These are phyloP conservation scores for Panthera tigris DNA, from an alignment of 2,113 vertebrate genomes.

Conservation along the genomic window DNA sequence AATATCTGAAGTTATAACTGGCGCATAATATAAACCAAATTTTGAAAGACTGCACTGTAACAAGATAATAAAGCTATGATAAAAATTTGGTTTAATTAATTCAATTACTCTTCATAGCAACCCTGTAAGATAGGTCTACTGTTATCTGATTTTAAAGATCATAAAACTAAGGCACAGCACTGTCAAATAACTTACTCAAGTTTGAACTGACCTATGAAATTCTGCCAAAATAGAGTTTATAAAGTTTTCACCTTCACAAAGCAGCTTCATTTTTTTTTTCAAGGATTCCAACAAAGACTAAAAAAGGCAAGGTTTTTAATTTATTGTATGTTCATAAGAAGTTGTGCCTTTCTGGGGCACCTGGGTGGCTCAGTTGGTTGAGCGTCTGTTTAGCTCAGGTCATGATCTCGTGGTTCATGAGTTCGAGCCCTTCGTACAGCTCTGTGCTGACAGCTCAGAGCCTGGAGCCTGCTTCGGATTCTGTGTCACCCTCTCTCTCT, in stretches of 20 bases:
- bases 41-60: background rate
- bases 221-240: background rate
- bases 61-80: constrained; percentile 14
- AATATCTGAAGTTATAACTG: background rate
- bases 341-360: background rate
- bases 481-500: too few relatives aligned
- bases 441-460: too few relatives aligned
- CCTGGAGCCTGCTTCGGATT: too few relatives aligned
- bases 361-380: too few relatives aligned
- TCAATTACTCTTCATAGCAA: background rate
- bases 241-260: constrained; percentile 12
- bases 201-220: background rate
- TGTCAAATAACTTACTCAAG: constrained; percentile 30
- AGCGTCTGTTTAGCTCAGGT: too few relatives aligned
- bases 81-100: background rate
- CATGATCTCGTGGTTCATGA: too few relatives aligned
- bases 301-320: background rate
- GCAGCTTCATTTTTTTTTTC: background rate
- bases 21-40: background rate
- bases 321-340: background rate
- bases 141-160: background rate
- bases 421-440: too few relatives aligned
- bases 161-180: background rate
- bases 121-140: background rate
- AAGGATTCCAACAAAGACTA: background rate